Base-by-base conservation (phyloP, 1,140 invertebrate species). In the Meloidogyne chitwoodi region DNA sequence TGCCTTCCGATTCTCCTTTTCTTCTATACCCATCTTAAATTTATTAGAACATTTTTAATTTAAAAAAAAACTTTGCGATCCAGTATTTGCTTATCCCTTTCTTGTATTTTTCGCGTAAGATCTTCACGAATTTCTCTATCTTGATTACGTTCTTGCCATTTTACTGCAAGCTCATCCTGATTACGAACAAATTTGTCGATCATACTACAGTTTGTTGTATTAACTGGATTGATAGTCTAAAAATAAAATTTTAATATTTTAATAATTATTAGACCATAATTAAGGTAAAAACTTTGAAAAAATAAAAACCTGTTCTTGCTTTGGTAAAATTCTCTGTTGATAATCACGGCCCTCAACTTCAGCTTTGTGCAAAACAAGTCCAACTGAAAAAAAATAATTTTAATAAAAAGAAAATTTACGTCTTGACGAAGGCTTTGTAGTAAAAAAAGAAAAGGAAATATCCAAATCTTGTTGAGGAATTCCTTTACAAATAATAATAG, bases 11-110 rank as follows among this genome's bases (percentile, higher is more conserved):
- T 77, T 77, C 22, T 77, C 76, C 14, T 67, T 67, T 24, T 78
- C 76, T 41, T 77, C 75, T 4, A 38, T 29, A 34, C 73, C 76
- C 22, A 77, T 26, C 76, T 76, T 29, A 38, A 68, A 38, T n/a
- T 6, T 26, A 12, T 11, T 22, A 11, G 6, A 48, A 19, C 16
- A 19, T 19, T 19, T 48, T n/a, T n/a, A n/a, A n/a, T n/a, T n/a
- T n/a, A 19, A n/a, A 56, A 56, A 56, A 6, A 56, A 56, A 56
- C 48, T 8, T 56, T 56, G 4, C 48, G 48, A 14, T 56, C 48
- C 2, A 19, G n/a, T 56, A 56, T 16, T 56, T 56, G 48, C n/a
- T 56, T 56, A 22, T 56, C 48, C 19, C 48, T 19, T 56, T n/a
- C 48, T 56, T 56, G 16, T 56, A 56, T 56, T 56, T 56, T 56